Evolutionary conservation across 2,113 vertebrate species (phyloP), one percentile per base, ranked within the genome.

Genomic region (Bambusicola thoracicus): DNA sequence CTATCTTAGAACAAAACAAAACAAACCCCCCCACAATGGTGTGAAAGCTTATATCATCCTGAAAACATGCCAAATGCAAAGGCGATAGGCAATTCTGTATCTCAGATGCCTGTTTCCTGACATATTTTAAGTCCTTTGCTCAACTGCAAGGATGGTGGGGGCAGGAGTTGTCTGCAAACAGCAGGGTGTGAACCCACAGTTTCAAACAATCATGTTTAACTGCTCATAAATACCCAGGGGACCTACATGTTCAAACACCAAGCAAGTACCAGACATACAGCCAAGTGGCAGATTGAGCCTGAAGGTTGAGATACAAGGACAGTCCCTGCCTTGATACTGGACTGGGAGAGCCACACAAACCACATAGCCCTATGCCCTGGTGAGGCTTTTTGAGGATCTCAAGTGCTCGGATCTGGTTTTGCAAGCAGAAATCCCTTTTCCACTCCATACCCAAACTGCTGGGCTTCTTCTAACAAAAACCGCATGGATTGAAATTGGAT

Each of bases 91-190:
- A 70, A 95, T 86, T 94, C 84, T 15, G 67, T 65, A 67, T 95
- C 91, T 92, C 94, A 85, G 91, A 81, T 17, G 88, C 92, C 92
- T 88, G 78, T 87, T 96, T 94, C 96, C 89, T 95, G 92, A 92
- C 87, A 93, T 89, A 96, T 94, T 93, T 82, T 18, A 82, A 79
- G 78, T 68, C 83, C 93, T 92, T 70, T 92, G 86, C 93, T 94
- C 77, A 88, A 72, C 90, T 78, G 83, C 62, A 59, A 38, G 10
- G 75, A 87, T 88, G 77, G 92, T 7, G 73, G 88, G 90, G 93
- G 90, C 95, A 95, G 96, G 81, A 91, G 88, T 59, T 58, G 82
- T 77, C 46, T 85, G 92, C 80, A 94, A 53, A 77, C 68, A 82
- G 78, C 82, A 81, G 86, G 84, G 85, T 96, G 80, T 30, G 88